phyloP scores from a whole-genome alignment of 53 echinoderm and acorn worm genomes.

The Crossaster papposus region DNA sequence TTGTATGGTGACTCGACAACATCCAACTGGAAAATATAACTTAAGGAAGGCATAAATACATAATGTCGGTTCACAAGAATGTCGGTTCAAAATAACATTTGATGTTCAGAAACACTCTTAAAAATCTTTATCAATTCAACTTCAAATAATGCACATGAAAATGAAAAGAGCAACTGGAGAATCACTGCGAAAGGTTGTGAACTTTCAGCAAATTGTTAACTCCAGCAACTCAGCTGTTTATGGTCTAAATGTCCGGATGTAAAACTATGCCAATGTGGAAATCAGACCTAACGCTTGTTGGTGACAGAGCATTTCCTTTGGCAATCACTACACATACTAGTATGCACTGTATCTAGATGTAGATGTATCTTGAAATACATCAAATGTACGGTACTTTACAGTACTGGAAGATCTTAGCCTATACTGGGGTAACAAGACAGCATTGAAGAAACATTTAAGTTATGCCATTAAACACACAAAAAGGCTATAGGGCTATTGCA shows the following conservation, averaged over 20 bases:
- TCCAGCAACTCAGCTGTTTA: background rate
- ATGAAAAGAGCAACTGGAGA: background rate
- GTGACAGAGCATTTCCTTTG: background rate
- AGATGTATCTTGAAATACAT: background rate
- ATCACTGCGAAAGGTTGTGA: background rate
- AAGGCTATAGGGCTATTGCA: no score
- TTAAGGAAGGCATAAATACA: no score
- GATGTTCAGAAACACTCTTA: no score
- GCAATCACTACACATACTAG: background rate
- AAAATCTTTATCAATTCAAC: no score
- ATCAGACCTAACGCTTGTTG: conserved; percentile 43
- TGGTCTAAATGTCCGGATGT: background rate
- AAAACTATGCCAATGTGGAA: background rate
- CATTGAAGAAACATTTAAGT: no score
- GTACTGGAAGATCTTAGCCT: background rate
- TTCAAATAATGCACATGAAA: background rate
- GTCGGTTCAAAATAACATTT: no score
- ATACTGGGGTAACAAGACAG: no score
- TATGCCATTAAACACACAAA: no score
- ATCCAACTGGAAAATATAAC: no score
- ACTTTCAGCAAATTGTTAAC: background rate
- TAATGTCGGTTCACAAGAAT: no score
- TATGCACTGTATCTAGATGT: background rate
- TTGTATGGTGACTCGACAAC: no score
- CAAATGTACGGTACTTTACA: background rate